Evolutionary conservation across 1,140 invertebrate species (phyloP), one percentile per base, ranked within the genome.

Genomic region (Drosophila orena): DNA sequence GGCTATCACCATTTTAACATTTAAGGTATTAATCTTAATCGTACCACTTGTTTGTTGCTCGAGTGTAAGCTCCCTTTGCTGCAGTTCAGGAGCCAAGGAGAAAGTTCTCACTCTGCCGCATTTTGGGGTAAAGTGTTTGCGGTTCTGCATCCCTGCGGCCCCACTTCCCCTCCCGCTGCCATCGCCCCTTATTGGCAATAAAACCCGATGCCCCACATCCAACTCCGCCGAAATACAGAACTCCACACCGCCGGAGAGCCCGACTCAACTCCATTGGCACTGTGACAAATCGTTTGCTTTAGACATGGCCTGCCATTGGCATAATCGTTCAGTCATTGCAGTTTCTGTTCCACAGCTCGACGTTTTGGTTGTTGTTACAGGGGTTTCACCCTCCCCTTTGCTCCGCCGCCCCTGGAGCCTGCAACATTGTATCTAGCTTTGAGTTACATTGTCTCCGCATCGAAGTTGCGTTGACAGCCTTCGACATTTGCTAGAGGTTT

Each of bases 211-310:
- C n/a, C n/a, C 53, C 42, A n/a, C 43, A 14, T 14, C 62, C 43
- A 3, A 11, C 22, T 34, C 47, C 40, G 22, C 42, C 15, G 12
- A 50, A 61, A 49, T 22, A 42, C 37, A 6, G 24, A 75, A 59
- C 54, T 49, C 35, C 37, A 71, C 74, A 75, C 46, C 47, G 15
- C 24, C 47, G 17, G 4, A 58, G 27, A 35, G 20, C 49, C 55
- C 40, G 53, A 62, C 57, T 42, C 55, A 53, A 76, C 46, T 76
- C 15, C 61, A 73, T 56, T 81, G 79, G 22, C 79, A 64, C 61
- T 88, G 81, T 86, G 81, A 86, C 81, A 86, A 86, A 86, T 86
- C 83, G 83, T 88, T 86, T 86, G 81, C 77, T 75, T 86, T 86
- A 81, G 83, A 86, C 81, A 60, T 81, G 65, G 61, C 55, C 65